Conservation (phyloP, 1,140 invertebrate genomes). For the Drosophila ambigua region DNA sequence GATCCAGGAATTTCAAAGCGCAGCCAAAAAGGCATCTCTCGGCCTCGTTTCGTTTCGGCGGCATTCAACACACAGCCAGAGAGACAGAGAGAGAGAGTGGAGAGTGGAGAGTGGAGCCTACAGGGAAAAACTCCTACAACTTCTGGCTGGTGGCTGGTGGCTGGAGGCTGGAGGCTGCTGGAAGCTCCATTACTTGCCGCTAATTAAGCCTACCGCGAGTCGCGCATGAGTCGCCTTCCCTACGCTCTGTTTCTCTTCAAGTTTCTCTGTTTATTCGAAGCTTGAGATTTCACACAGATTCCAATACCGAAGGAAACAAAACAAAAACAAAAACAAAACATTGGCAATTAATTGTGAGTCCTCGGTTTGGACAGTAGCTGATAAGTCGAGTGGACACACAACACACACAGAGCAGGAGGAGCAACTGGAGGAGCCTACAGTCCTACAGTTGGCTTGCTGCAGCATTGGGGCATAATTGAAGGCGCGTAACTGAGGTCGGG, state of each 20-base stretch:
- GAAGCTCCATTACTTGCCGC: constrained; percentile 71
- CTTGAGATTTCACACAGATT: constrained; percentile 78
- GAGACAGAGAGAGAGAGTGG: constrained; percentile 1
- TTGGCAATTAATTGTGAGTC: constrained; percentile 78
- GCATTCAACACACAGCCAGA: constrained; percentile 35
- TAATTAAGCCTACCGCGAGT: constrained; percentile 75
- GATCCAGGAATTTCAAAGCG: constrained; percentile 64
- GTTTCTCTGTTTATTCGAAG: constrained; percentile 36
- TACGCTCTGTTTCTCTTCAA: constrained; percentile 13
- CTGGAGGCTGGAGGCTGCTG: constrained; percentile 6
- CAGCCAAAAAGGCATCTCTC: constrained; percentile 46
- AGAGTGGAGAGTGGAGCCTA: not conserved
- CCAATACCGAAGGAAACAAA: constrained; percentile 43
- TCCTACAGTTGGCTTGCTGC: constrained; percentile 20
- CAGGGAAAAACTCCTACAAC: constrained; percentile 65
- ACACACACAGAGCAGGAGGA: constrained; percentile 20
- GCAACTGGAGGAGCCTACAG: not conserved
- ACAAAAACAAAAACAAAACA: constrained; percentile 58
- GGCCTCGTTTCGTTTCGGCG: constrained; percentile 55
- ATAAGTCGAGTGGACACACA: constrained; percentile 72
- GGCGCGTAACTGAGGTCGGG: constrained; percentile 60
- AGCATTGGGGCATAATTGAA: constrained; percentile 66
- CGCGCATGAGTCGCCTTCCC: constrained; percentile 10
- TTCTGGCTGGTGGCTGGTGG: constrained; percentile 23
- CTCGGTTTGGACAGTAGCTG: constrained; percentile 74